Percentiles rank a stretch among this genome's conserved stretches.
Evolutionary conservation across 2,113 vertebrate species (phyloP).

Genomic region (Piliocolobus tephrosceles): DNA sequence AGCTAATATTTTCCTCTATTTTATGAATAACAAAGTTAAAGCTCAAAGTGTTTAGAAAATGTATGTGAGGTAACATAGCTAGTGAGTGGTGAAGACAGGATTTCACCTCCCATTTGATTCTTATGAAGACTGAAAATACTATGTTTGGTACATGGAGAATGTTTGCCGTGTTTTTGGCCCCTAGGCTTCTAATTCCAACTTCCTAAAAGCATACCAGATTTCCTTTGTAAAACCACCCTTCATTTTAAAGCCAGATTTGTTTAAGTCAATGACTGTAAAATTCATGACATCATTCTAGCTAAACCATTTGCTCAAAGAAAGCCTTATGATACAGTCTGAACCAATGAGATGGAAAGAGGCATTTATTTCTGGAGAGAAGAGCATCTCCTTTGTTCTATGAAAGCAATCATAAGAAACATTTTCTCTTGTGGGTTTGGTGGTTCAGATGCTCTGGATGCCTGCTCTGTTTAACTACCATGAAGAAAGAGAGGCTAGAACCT

Average conservation of each 20-base stretch:
- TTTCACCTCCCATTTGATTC: not conserved
- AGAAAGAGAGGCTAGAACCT: not conserved
- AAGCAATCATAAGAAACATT: not conserved
- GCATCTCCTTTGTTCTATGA: not conserved
- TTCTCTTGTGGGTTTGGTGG: not conserved
- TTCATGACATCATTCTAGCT: not conserved
- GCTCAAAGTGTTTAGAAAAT: not conserved
- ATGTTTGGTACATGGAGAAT: not conserved
- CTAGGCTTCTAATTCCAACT: not conserved
- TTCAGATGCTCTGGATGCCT: not conserved
- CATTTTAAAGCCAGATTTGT: not conserved
- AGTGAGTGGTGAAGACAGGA: not conserved
- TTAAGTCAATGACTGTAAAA: not conserved
- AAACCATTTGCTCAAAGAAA: not conserved
- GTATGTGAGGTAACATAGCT: not conserved
- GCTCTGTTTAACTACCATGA: not conserved
- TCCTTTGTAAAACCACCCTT: not conserved
- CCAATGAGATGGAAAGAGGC: not conserved
- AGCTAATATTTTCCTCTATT: constrained; percentile 7
- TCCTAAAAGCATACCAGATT: not conserved
- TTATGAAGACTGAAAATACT: not conserved
- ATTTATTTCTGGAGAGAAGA: not conserved
- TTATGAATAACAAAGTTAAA: not conserved
- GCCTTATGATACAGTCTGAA: not conserved
- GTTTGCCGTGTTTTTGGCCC: not conserved